Conservation (phyloP, 2,888 invertebrate species). For the Nebria salina region DNA sequence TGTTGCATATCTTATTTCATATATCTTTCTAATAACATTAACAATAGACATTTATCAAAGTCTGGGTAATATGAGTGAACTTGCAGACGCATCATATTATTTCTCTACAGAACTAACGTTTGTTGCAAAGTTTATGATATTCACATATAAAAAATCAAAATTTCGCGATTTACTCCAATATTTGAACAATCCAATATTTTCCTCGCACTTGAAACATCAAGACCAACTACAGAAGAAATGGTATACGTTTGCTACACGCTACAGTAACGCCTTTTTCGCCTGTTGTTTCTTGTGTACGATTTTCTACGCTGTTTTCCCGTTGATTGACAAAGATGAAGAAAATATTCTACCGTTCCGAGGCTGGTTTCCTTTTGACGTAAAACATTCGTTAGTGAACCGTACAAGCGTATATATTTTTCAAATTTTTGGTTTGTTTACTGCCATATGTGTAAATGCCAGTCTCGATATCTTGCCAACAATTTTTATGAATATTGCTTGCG, state of each 20-base stretch:
- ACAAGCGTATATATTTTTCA: slow-evolving; percentile 46
- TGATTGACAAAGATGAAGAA: slow-evolving; percentile 48
- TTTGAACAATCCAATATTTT: slow-evolving; percentile 43
- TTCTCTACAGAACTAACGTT: slow-evolving; percentile 50
- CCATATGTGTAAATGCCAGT: slow-evolving; percentile 49
- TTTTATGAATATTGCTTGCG: slow-evolving; percentile 49
- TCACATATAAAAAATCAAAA: slow-evolving; percentile 45
- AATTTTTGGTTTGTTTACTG: slow-evolving; percentile 45
- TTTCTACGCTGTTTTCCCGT: slow-evolving; percentile 50
- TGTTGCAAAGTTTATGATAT: slow-evolving; percentile 49
- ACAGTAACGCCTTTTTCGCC: slow-evolving; percentile 41
- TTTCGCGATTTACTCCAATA: slow-evolving; percentile 46
- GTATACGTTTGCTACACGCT: slow-evolving; percentile 33
- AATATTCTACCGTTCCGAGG: slow-evolving; percentile 50
- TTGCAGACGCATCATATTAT: slow-evolving; percentile 49
- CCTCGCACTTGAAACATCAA: slow-evolving; percentile 45
- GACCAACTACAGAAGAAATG: slow-evolving; percentile 42
- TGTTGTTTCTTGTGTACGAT: slow-evolving; percentile 43
- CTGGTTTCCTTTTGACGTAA: slow-evolving; percentile 51
- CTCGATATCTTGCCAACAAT: slow-evolving; percentile 49
- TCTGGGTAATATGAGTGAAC: slow-evolving; percentile 46
- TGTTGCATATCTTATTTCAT: not conserved
- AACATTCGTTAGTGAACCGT: slow-evolving; percentile 35
- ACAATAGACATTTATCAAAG: slow-evolving; percentile 27
- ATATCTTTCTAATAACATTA: slow-evolving; percentile 18